phyloP scores from a whole-genome alignment of 2,113 vertebrate species.

The Leptobrachium ailaonicum region DNA sequence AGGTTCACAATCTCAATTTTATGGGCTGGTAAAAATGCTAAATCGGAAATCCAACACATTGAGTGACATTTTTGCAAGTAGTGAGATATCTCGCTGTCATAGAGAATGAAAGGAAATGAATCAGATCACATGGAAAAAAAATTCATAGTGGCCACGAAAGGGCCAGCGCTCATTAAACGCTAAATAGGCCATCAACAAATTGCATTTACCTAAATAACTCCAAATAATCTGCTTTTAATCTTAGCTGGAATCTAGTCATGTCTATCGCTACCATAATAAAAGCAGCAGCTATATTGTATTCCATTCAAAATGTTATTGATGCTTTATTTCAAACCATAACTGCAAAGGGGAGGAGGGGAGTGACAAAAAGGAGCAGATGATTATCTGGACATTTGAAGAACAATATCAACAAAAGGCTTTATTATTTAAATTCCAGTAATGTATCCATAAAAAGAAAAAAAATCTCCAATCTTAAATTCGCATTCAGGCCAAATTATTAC shows the following conservation, averaged over 20 bases:
- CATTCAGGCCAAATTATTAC: neutral
- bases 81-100: constrained; percentile 88
- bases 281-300: neutral
- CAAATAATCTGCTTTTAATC: neutral
- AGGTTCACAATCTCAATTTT: constrained; percentile 66
- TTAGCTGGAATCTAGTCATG: neutral
- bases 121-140: constrained; percentile 18
- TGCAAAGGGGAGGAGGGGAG: neutral
- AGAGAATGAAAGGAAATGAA: constrained; percentile 80
- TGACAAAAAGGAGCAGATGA: neutral
- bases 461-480: neutral
- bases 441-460: neutral
- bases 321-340: neutral
- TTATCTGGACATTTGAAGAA: neutral
- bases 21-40: constrained; percentile 84
- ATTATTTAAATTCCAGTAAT: neutral
- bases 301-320: neutral
- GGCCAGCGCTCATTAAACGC: neutral
- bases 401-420: neutral
- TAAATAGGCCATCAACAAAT: neutral
- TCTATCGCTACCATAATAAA: neutral
- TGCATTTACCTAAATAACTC: neutral
- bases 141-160: neutral
- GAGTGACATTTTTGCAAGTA: constrained; percentile 94
- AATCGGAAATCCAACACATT: constrained; percentile 86